These are phyloP conservation scores for Ageneiosus marmoratus DNA, from an alignment of 2,113 vertebrate species.

Conservation along the genomic window DNA sequence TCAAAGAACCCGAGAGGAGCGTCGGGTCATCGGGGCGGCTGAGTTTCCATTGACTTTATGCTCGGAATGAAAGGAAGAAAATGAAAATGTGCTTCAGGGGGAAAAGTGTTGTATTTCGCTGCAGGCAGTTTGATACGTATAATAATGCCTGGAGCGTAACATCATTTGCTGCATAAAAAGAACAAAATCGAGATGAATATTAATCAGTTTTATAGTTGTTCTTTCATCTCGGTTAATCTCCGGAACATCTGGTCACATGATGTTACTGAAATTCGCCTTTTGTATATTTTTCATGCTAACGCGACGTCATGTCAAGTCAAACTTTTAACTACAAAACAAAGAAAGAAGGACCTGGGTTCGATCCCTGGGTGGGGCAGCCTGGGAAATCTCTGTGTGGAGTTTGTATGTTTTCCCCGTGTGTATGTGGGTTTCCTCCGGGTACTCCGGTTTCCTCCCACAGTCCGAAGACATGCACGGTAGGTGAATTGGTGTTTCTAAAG, in stretches of 20 bases:
- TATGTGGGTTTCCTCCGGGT: too few species aligned
- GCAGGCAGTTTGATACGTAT: neutral
- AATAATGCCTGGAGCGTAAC: neutral
- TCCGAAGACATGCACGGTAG: too few species aligned
- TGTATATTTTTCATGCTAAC: too few species aligned
- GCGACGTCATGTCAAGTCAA: neutral
- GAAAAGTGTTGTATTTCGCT: neutral
- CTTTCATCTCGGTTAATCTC: neutral
- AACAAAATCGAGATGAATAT: conserved; percentile 1
- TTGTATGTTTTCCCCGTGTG: too few species aligned
- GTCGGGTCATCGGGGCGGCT: neutral
- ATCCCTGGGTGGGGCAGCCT: too few species aligned
- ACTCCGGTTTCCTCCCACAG: too few species aligned
- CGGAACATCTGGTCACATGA: neutral
- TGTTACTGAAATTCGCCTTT: neutral
- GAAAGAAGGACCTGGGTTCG: too few species aligned
- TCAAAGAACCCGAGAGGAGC: neutral
- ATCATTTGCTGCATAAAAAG: neutral
- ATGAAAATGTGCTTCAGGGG: neutral
- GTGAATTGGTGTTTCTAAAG: too few species aligned
- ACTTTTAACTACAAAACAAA: neutral
- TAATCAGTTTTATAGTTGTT: neutral
- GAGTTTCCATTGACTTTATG: neutral
- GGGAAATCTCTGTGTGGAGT: too few species aligned
- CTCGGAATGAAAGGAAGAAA: neutral